Percentiles rank a stretch among this genome's conserved stretches.
Evolutionary conservation across 2,797 vertebrate genomes (phyloP).

Genomic region (Meriones psammophilus): DNA sequence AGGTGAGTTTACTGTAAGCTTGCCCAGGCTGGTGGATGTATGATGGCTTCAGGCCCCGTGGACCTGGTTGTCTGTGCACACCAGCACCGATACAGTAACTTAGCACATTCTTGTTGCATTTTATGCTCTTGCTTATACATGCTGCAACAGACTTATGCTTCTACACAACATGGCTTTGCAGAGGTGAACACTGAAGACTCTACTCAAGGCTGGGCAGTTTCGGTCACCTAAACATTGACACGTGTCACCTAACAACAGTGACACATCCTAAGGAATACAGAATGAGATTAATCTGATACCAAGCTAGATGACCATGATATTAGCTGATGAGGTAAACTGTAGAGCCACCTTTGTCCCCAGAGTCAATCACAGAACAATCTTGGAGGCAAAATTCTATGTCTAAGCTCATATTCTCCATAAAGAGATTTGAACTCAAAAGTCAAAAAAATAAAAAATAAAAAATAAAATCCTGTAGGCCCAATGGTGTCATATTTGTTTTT

Average conservation of each 20-base stretch:
- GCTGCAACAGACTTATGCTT: accelerated
- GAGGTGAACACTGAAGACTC: accelerated
- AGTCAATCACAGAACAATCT: neutral
- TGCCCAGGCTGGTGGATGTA: neutral
- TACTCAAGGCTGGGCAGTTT: accelerated
- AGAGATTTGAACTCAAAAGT: neutral
- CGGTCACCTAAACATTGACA: accelerated
- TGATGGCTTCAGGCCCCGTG: neutral
- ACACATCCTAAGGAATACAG: neutral
- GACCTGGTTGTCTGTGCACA: neutral
- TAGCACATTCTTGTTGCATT: accelerated
- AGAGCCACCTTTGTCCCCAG: neutral
- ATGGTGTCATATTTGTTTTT: neutral
- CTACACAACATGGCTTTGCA: accelerated
- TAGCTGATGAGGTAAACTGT: neutral
- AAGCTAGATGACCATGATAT: neutral
- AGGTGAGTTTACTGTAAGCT: neutral
- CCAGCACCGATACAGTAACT: accelerated
- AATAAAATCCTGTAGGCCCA: neutral
- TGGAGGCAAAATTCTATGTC: neutral
- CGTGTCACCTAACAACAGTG: neutral
- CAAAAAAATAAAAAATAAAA: neutral
- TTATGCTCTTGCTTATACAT: accelerated
- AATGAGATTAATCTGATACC: neutral
- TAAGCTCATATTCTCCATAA: neutral